phyloP scores from a whole-genome alignment of 1,140 invertebrate genomes.

The Musca domestica region DNA sequence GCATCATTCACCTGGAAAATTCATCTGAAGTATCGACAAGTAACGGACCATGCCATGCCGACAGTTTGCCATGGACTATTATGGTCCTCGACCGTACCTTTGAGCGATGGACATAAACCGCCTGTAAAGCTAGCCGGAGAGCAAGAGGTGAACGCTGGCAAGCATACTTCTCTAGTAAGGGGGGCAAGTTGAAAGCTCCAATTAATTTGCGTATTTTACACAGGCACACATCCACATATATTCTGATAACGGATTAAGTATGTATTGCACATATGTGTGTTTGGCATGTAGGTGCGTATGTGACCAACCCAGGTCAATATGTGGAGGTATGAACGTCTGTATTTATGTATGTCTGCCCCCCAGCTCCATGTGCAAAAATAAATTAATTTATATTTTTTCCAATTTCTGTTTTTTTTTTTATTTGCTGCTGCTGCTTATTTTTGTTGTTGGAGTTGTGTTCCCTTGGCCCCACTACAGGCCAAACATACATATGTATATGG shows the following conservation, averaged over 20 bases:
- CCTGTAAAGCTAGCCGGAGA: background rate
- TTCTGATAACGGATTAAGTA: background rate
- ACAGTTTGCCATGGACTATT: background rate
- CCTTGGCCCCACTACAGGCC: too few species aligned
- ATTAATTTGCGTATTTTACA: constrained; percentile 16
- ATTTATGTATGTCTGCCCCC: too few species aligned
- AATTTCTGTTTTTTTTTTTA: too few species aligned
- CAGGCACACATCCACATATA: background rate
- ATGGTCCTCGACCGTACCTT: too few species aligned
- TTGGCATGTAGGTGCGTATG: too few species aligned
- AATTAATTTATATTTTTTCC: too few species aligned
- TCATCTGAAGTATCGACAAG: constrained; percentile 42
- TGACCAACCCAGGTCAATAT: too few species aligned
- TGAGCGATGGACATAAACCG: background rate
- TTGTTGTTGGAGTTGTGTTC: too few species aligned
- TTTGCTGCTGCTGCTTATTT: too few species aligned
- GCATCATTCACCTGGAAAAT: constrained; percentile 54
- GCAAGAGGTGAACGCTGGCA: background rate
- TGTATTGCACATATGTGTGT: background rate
- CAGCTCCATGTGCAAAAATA: too few species aligned
- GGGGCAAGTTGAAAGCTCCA: constrained; percentile 13
- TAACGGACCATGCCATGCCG: constrained; percentile 16
- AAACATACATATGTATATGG: too few species aligned
- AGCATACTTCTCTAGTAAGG: background rate
- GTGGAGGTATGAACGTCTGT: too few species aligned